Evolutionary conservation across 64 coral and sea anemone genomes (phyloP), one percentile per base, ranked within the genome.

Genomic region (Orbicella faveolata): DNA sequence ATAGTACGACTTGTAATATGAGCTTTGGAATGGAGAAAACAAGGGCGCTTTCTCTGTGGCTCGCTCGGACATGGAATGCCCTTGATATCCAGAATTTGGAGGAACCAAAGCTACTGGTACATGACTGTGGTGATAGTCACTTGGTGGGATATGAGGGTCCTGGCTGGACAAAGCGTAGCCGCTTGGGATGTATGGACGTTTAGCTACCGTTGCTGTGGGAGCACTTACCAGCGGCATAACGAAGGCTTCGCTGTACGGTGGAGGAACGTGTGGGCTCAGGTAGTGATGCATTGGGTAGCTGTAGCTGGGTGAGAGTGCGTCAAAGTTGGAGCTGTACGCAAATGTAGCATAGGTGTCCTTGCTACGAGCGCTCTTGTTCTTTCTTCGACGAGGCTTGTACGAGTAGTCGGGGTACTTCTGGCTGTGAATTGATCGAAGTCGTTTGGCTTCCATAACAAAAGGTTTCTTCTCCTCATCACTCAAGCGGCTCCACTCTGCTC

Each of bases 391-490:
- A 0, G 95, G 95, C 33, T 97, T 97, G 84, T 97, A 97, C 12
- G 95, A 97, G 74, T 97, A 97, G 34, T 97, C 88, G 0, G 95
- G 95, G 63, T 97, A 97, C 78, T 97, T 97, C 66, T 97, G 95
- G 70, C 90, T 97, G 81, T 97, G 95, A 9, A 97, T 92, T 19
- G 95, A 93, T 44, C 95, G 92, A 20, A 97, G 34, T 13, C 90
- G 88, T 37, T 97, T 97, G 11, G 95, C 95, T 74, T 97, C 95
- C 89, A 88, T 93, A 2, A 97, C 84, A 52, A 90, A 97, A 51
- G 95, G 95, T 11, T 87, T 84, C 61, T 97, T 97, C 52, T 97
- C 95, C 62, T 97, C 95, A 66, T 97, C 95, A 57, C 83, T 97
- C 0, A 97, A 79, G 10, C 95, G 88, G 73, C 95, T 97, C 95